Conservation (phyloP, 2,888 invertebrate genomes). For the Tipula lateralis region DNA sequence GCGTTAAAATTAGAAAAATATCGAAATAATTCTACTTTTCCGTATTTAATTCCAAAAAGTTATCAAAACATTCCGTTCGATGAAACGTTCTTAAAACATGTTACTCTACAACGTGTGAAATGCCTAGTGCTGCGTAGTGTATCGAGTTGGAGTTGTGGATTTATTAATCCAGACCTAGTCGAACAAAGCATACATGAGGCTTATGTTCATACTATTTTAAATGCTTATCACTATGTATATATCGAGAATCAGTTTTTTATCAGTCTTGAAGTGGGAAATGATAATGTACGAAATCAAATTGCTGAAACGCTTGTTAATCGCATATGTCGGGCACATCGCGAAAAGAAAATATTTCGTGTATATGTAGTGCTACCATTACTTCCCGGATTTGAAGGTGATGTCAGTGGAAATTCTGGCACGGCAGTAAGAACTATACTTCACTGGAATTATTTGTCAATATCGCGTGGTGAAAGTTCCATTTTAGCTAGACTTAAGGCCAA, state of each 20-base stretch:
- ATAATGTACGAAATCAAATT: conserved; percentile 76
- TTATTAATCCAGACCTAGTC: conserved; percentile 70
- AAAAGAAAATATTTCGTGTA: not conserved
- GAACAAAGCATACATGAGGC: conserved; percentile 94
- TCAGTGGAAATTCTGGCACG: conserved; percentile 76
- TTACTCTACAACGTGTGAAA: conserved; percentile 50
- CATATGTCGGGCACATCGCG: conserved; percentile 64
- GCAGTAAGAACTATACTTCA: conserved; percentile 91
- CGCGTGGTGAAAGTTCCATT: conserved; percentile 82
- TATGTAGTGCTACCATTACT: not conserved
- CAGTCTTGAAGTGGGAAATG: conserved; percentile 50
- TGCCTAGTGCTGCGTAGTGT: conserved; percentile 82
- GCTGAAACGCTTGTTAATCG: conserved; percentile 81
- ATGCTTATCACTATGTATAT: conserved; percentile 65
- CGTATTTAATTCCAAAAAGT: conserved; percentile 82
- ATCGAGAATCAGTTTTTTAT: not conserved
- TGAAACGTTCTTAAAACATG: conserved; percentile 40
- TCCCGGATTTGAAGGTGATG: not conserved
- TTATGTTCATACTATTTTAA: conserved; percentile 85
- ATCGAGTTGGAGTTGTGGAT: conserved; percentile 88
- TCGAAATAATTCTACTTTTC: conserved; percentile 57
- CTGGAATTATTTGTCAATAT: conserved; percentile 95
- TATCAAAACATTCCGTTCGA: conserved; percentile 55
- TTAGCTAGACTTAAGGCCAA: conserved; percentile 45
- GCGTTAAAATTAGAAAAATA: conserved; percentile 77